These are phyloP conservation scores for Chiroxiphia lanceolata DNA, from an alignment of 2,797 vertebrate species.

Conservation along the genomic window DNA sequence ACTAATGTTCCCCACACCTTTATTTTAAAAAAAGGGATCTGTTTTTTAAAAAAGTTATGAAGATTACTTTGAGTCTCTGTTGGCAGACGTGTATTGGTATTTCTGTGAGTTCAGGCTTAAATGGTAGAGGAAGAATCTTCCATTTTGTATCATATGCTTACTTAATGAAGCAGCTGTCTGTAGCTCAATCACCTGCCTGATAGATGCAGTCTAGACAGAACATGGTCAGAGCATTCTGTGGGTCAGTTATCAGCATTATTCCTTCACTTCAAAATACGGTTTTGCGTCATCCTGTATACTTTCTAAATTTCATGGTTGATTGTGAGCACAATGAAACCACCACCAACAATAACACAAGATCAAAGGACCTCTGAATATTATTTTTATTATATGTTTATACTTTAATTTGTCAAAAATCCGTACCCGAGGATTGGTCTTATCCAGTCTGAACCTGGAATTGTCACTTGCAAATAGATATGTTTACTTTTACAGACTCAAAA, in stretches of 20 bases:
- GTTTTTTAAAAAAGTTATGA: background rate
- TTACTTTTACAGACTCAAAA: background rate
- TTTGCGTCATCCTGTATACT: background rate
- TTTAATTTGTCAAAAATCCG: background rate
- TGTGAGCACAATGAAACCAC: background rate
- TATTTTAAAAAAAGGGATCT: background rate
- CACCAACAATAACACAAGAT: accelerated
- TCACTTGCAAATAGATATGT: background rate
- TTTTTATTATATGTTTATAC: background rate
- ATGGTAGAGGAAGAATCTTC: background rate
- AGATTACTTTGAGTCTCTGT: background rate
- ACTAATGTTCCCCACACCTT: background rate
- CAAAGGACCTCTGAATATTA: background rate
- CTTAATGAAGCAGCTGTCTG: background rate
- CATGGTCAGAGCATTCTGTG: accelerated
- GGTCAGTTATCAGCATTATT: background rate
- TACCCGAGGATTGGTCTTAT: background rate
- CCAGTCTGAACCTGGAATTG: background rate
- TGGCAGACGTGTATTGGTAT: background rate
- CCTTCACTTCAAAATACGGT: background rate
- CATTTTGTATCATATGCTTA: background rate
- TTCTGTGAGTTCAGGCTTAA: background rate
- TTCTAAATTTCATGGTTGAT: background rate
- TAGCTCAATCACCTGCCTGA: background rate
- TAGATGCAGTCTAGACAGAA: background rate